Evolutionary conservation across 2,797 vertebrate species (phyloP), one percentile per base, ranked within the genome.

Genomic region (Amphiprion clarkii): DNA sequence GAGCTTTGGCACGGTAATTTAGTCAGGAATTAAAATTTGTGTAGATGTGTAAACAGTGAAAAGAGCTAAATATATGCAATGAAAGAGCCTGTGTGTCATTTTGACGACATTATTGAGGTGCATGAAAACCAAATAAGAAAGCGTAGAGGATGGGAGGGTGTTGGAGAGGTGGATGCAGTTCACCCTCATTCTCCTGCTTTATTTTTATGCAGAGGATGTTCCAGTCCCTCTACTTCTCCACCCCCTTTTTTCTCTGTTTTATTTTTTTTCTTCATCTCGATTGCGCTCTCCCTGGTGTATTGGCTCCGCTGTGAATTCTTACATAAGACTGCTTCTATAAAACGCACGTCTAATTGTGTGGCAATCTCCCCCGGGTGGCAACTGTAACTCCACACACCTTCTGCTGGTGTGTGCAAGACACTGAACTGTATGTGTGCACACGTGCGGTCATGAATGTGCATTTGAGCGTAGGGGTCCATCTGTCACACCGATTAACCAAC

Each of bases 301-400:
- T 77, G 60, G 76, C 78, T 82, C 88, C 85, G 49, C 55, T n/a
- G 77, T 49, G 88, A 72, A 67, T 88, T 87, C 82, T 94, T 95
- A 92, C 89, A 89, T 93, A 94, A 95, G 69, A 69, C 78, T 46
- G 80, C 84, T 92, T 92, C 87, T 77, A 86, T 86, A 87, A 23
- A 94, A 76, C 21, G 11, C 36, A 9, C 61, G 71, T 85, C 86
- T 93, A 91, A 92, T 91, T 89, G 86, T 83, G 81, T 76, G 77
- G 71, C 83, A 9, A 40, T 68, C 71, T 67, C 49, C 76, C 76
- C 7, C 5, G 8, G 60, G 76, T 83, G 75, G 74, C 48, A 61
- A 64, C 82, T 71, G 78, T 64, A 74, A 65, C 74, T 75, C 42
- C 56, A 39, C 63, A 72, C 72, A 79, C 55, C 79, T 67, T 70